Evolutionary conservation across 2,888 invertebrate genomes (phyloP).

Genomic region (Andrena trimmerana): DNA sequence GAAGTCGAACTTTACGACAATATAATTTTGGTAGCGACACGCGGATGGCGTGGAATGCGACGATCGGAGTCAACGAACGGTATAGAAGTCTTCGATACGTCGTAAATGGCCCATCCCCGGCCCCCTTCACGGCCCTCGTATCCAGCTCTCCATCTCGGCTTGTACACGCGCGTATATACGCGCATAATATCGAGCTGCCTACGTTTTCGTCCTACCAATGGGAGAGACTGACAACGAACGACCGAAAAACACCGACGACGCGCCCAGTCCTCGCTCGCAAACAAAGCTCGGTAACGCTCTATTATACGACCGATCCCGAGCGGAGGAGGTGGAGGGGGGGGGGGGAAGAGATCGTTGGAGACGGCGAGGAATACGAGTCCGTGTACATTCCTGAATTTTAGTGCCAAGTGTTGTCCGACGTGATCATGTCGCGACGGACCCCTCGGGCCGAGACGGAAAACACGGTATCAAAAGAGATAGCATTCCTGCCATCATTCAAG

Average conservation of each 20-base stretch:
- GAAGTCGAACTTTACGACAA: conserved; percentile 70
- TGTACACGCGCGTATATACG: conserved; percentile 32
- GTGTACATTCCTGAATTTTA: conserved; percentile 65
- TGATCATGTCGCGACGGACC: conserved; percentile 13
- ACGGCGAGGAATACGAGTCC: conserved; percentile 45
- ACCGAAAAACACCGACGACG: conserved; percentile 57
- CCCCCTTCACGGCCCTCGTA: conserved; percentile 30
- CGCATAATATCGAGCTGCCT: conserved; percentile 61
- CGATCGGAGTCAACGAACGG: conserved; percentile 75
- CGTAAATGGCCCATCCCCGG: conserved; percentile 69
- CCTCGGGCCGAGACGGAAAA: conserved; percentile 22
- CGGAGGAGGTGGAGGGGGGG: conserved; percentile 8
- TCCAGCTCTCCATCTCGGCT: conserved; percentile 52
- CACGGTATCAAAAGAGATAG: conserved; percentile 8
- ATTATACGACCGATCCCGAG: conserved; percentile 54
- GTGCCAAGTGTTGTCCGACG: conserved; percentile 56
- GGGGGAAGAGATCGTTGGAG: conserved; percentile 7
- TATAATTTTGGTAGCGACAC: conserved; percentile 75
- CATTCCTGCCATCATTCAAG: conserved; percentile 9
- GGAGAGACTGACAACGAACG: conserved; percentile 52
- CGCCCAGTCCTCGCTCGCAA: conserved; percentile 34
- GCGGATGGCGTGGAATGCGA: conserved; percentile 69
- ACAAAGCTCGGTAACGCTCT: conserved; percentile 68
- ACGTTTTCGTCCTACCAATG: conserved; percentile 53
- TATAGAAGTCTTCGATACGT: conserved; percentile 75